Percentiles rank a stretch among this genome's conserved stretches.
These are phyloP conservation scores for Ophion slaviceki DNA, from an alignment of 2,888 invertebrate species.

Conservation along the genomic window DNA sequence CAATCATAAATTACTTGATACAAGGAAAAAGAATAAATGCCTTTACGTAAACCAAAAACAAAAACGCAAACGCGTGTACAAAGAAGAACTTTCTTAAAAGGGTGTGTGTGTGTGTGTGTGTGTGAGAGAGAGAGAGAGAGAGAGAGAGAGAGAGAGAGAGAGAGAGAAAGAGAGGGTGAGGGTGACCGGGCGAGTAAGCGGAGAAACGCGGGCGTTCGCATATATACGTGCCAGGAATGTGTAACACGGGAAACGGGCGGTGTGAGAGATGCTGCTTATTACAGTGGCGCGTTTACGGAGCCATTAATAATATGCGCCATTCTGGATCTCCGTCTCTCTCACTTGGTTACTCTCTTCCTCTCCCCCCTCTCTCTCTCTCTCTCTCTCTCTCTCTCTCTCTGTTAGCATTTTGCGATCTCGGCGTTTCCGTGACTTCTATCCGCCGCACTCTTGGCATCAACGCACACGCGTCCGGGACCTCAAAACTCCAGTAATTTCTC, in stretches of 20 bases:
- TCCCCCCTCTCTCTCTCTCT: constrained; percentile 18
- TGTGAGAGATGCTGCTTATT: constrained; percentile 68
- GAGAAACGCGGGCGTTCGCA: background rate
- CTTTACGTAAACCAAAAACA: too few relatives aligned
- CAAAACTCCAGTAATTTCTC: constrained; percentile 59
- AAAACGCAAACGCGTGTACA: too few relatives aligned
- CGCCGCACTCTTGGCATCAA: constrained; percentile 33
- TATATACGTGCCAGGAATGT: constrained; percentile 62
- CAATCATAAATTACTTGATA: too few relatives aligned
- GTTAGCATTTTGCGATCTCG: background rate
- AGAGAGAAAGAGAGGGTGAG: constrained; percentile 26
- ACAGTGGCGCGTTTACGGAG: constrained; percentile 66
- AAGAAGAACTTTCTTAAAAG: too few relatives aligned
- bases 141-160: background rate
- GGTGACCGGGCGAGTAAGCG: constrained; percentile 9
- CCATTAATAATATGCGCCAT: constrained; percentile 68
- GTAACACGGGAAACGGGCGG: constrained; percentile 56
- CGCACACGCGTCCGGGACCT: constrained; percentile 36
- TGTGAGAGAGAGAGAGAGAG: background rate
- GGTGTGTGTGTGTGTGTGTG: too few relatives aligned
- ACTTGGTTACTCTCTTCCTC: constrained; percentile 1
- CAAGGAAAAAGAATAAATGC: too few relatives aligned
- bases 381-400: constrained; percentile 13
- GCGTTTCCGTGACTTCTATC: constrained; percentile 24
- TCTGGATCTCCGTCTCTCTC: constrained; percentile 43